A percentile compares a stretch with the other conserved stretches of the same genome.
phyloP scores from a whole-genome alignment of 2,888 invertebrate genomes.

The Melanchra persicariae region DNA sequence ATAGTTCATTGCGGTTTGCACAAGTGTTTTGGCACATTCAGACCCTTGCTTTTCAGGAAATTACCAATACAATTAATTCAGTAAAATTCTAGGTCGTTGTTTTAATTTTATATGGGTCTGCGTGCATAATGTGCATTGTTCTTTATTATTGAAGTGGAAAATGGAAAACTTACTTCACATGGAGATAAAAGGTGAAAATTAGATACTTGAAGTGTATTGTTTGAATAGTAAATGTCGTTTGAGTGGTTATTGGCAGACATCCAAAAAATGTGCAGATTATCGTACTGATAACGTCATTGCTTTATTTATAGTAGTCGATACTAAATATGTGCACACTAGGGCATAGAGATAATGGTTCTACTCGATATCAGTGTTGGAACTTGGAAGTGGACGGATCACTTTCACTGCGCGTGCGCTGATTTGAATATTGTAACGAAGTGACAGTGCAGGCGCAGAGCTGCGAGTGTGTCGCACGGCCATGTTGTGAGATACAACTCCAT shows the following conservation, averaged over 20 bases:
- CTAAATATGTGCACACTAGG: conserved; percentile 23
- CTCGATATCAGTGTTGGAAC: conserved; percentile 45
- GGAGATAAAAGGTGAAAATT: conserved; percentile 28
- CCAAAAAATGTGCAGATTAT: conserved; percentile 51
- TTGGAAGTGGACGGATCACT: conserved; percentile 65
- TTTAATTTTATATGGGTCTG: conserved; percentile 39
- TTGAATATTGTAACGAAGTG: conserved; percentile 57
- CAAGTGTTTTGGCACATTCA: conserved; percentile 69
- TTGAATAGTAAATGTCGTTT: conserved; percentile 25
- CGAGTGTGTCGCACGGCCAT: conserved; percentile 38
- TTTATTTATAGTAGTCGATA: conserved; percentile 34
- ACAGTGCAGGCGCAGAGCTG: conserved; percentile 21
- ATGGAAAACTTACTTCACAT: conserved; percentile 18
- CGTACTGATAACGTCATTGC: conserved; percentile 39
- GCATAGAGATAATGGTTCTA: conserved; percentile 47
- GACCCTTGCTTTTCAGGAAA: conserved; percentile 59
- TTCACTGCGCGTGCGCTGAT: conserved; percentile 74
- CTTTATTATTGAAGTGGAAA: conserved; percentile 41
- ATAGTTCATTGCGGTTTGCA: conserved; percentile 68
- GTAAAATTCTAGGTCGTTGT: conserved; percentile 56
- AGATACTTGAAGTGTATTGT: conserved; percentile 20
- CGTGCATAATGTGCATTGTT: conserved; percentile 39
- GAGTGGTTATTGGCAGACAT: conserved; percentile 46
- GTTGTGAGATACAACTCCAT: conserved; percentile 38
- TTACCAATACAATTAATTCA: conserved; percentile 44